Evolutionary conservation across 2,113 vertebrate species (phyloP), one percentile per base, ranked within the genome.

Genomic region (Siniperca knerii): DNA sequence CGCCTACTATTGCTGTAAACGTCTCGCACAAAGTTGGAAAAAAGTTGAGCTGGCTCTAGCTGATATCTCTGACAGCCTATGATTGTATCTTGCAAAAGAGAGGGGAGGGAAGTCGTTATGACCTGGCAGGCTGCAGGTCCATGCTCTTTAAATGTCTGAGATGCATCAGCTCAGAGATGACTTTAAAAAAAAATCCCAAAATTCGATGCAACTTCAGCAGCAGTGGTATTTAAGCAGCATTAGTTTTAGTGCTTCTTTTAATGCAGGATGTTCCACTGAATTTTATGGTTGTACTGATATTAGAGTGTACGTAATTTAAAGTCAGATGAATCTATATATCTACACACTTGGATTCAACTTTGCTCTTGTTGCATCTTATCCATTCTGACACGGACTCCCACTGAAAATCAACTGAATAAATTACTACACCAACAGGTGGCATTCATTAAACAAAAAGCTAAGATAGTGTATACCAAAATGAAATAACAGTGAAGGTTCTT

Each of bases 41-140:
- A 29, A 92, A 91, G 87, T 92, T 92, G 82, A 92, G 87, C 84
- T 16, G 64, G 84, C 87, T 90, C 64, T 18, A 21, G 86, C 90
- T 91, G 87, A 92, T 87, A 89, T 90, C 78, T 90, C 89, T 94
- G 92, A 93, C 93, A 93, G 82, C 80, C 88, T 87, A 77, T 91
- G 89, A 93, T 93, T 92, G 81, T 89, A 82, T 90, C 89, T 82
- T 66, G 87, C 82, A 89, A 81, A 82, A 79, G 52, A 83, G 73
- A 68, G 67, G 79, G 57, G 78, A 74, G 80, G 85, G 83, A 74
- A 87, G 89, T 93, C 44, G 65, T 84, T 88, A 75, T 87, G 89
- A 93, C 89, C 89, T 50, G 86, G 90, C 84, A 86, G 74, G 48
- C 85, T 87, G 80, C 79, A 90, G 89, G 89, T 84, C 75, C 64